phyloP scores from a whole-genome alignment of 2,888 invertebrate genomes.

The Lapara coniferarum region DNA sequence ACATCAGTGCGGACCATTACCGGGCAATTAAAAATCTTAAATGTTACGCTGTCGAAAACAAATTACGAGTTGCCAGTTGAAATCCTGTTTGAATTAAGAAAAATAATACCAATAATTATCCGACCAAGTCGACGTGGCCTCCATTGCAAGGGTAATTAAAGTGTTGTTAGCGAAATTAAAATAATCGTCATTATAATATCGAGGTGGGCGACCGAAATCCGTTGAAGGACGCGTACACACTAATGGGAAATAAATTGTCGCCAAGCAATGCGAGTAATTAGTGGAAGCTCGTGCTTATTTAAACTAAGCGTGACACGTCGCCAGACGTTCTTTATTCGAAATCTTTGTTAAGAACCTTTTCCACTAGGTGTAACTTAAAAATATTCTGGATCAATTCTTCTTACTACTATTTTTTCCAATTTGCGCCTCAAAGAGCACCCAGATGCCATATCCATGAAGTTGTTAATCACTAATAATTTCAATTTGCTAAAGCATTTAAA shows the following conservation, averaged over 20 bases:
- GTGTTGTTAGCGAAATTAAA: conserved; percentile 82
- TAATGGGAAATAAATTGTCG: conserved; percentile 83
- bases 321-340: conserved; percentile 51
- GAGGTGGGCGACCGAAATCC: conserved; percentile 75
- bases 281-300: conserved; percentile 65
- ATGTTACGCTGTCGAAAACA: conserved; percentile 19
- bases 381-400: too few species aligned
- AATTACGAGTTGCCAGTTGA: conserved; percentile 12
- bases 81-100: conserved; percentile 27
- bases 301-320: conserved; percentile 71
- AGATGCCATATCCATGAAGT: too few species aligned
- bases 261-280: conserved; percentile 73
- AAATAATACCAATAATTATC: conserved; percentile 41
- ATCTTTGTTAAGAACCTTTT: conserved; percentile 54
- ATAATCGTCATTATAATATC: conserved; percentile 64
- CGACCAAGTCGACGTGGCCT: conserved; percentile 52
- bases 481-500: too few species aligned
- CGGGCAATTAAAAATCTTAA: conserved; percentile 21
- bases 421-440: too few species aligned
- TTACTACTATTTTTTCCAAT: not conserved
- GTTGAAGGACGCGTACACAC: conserved; percentile 60
- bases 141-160: conserved; percentile 71
- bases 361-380: conserved; percentile 1
- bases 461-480: too few species aligned
- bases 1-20: conserved; percentile 15